These are phyloP conservation scores for Prinia subflava DNA, from an alignment of 2,113 vertebrate genomes.

Conservation along the genomic window DNA sequence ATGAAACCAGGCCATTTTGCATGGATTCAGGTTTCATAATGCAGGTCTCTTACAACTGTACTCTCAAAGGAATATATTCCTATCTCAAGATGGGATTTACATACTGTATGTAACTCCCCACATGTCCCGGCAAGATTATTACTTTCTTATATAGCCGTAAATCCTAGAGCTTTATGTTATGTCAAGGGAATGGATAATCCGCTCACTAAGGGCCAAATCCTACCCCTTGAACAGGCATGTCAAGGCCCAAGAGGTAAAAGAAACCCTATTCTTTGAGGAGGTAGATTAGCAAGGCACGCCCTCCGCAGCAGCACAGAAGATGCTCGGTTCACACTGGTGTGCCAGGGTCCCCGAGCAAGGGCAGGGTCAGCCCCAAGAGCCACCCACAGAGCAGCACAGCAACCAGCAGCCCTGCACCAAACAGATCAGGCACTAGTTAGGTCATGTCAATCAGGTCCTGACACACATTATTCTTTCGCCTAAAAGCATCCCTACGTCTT, in stretches of 20 bases:
- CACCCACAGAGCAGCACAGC: not conserved
- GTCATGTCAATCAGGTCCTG: not conserved
- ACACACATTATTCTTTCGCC: not conserved
- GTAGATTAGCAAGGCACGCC: not conserved
- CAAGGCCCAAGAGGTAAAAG: slow-evolving; percentile 53
- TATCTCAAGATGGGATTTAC: slow-evolving; percentile 66
- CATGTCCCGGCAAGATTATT: slow-evolving; percentile 61
- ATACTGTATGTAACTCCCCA: slow-evolving; percentile 58
- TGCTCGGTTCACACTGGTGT: not conserved
- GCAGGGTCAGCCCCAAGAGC: not conserved
- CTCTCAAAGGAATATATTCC: slow-evolving; percentile 58
- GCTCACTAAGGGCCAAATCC: slow-evolving; percentile 62
- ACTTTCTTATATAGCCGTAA: slow-evolving; percentile 56
- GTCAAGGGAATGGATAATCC: slow-evolving; percentile 64
- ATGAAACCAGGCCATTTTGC: slow-evolving; percentile 45
- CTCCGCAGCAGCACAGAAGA: not conserved
- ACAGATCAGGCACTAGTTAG: not conserved
- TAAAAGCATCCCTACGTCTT: not conserved
- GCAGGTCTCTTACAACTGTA: slow-evolving; percentile 52
- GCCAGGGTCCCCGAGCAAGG: not conserved
- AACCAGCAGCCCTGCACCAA: not conserved
- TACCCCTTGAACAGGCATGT: slow-evolving; percentile 52
- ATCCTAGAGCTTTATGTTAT: slow-evolving; percentile 65
- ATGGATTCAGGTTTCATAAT: slow-evolving; percentile 53
- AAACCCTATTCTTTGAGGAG: slow-evolving; percentile 15